phyloP scores from a whole-genome alignment of 1,140 invertebrate genomes.

The Pogonus chalceus region DNA sequence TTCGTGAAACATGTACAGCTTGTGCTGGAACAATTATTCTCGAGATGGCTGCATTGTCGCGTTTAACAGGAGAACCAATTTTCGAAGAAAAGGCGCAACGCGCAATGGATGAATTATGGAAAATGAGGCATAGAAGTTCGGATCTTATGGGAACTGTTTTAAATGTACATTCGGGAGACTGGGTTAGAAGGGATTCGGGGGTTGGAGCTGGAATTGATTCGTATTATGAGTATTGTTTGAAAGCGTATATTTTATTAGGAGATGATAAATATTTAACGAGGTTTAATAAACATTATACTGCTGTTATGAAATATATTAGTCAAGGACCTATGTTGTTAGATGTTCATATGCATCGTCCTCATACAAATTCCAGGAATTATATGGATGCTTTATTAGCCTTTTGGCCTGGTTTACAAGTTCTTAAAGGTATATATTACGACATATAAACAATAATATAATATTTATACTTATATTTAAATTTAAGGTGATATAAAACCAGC shows the following conservation, averaged over 20 bases:
- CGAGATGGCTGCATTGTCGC: slow-evolving; percentile 91
- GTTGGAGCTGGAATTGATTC: slow-evolving; percentile 99
- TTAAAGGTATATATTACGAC: slow-evolving; percentile 29
- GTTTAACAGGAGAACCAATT: slow-evolving; percentile 82
- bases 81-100: slow-evolving; percentile 92
- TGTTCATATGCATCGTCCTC: slow-evolving; percentile 97
- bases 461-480: slow-evolving; percentile 12
- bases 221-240: slow-evolving; percentile 97
- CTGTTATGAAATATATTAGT: slow-evolving; percentile 97
- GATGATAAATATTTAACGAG: slow-evolving; percentile 84
- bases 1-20: slow-evolving; percentile 88
- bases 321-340: slow-evolving; percentile 91
- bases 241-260: slow-evolving; percentile 78
- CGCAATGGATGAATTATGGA: slow-evolving; percentile 96
- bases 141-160: slow-evolving; percentile 91
- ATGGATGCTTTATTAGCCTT: slow-evolving; percentile 97
- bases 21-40: slow-evolving; percentile 98
- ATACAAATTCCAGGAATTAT: slow-evolving; percentile 90
- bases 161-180: slow-evolving; percentile 95
- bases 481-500: slow-evolving; percentile 88
- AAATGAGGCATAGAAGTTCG: slow-evolving; percentile 80
- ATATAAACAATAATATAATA: slow-evolving; percentile 9
- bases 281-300: slow-evolving; percentile 93
- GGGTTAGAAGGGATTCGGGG: slow-evolving; percentile 90
- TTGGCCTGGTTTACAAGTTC: slow-evolving; percentile 93